Base-by-base conservation (phyloP, 2,888 invertebrate genomes). In the Amphipoea lucens region DNA sequence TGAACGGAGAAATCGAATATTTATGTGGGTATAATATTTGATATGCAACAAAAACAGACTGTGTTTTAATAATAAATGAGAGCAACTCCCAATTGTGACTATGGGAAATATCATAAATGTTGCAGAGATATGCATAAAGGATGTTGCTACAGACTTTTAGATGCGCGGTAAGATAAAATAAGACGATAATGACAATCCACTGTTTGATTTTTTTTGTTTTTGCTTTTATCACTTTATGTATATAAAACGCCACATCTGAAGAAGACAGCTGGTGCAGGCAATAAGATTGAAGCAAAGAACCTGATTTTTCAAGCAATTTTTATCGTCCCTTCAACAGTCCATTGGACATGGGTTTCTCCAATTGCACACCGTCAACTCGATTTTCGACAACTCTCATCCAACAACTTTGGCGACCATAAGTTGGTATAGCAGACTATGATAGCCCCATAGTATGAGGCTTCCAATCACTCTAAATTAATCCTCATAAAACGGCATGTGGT, bases 11-110 rank as follows among this genome's bases (percentile, higher is more conserved):
- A 79, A 65, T 79, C 73, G 80, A 88, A 83, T 81, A 75, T 86
- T 88, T 88, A 84, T 87, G 85, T 76, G 85, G 42, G 78, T 78
- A 81, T 78, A 87, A 87, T 87, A 87, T 85, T 77, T 85, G 82
- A 85, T 85, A 85, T 85, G 88, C 88, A 85, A 87, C 75, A 78
- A 85, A 85, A 81, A 74, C 81, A 29, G 72, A 62, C 63, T 81
- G 72, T 85, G 77, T 85, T 84, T 85, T 77, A 85, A 87, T 87
- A 85, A 85, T 85, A 81, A 85, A 85, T 81, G 85, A 85, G 86
- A 87, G 68, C 82, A 81, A 85, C 82, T 87, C 45, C 66, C 76
- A 85, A 85, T 85, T 73, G 71, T 85, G 88, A 81, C 81, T 77
- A 84, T 68, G 72, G 69, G 76, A 85, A 85, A 81, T 85, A 77